These are phyloP conservation scores for Kryptopterus vitreolus DNA, from an alignment of 2,797 vertebrate genomes.

Conservation along the genomic window DNA sequence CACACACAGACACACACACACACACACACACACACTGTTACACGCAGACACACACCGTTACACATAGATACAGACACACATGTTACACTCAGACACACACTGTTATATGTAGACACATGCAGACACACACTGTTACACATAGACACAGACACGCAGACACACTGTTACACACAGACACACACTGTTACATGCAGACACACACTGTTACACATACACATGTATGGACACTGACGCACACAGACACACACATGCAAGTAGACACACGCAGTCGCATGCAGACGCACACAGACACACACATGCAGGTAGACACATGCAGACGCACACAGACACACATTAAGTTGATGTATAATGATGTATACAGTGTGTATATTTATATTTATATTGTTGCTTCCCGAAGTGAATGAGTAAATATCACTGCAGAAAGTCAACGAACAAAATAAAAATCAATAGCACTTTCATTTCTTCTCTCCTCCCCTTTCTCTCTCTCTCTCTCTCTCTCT, in stretches of 20 bases:
- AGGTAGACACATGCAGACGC: background rate
- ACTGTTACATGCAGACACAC: conserved; percentile 3
- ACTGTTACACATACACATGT: background rate
- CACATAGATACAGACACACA: too few species aligned
- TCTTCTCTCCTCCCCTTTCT: conserved; percentile 37
- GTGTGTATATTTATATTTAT: background rate
- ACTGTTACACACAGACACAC: background rate
- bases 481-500: conserved; percentile 37
- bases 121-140: background rate
- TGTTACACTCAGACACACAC: background rate
- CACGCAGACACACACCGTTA: background rate
- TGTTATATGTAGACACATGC: conserved; percentile 5
- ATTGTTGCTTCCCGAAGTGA: conserved; percentile 19
- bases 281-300: background rate
- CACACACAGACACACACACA: too few species aligned
- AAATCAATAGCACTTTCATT: conserved; percentile 59
- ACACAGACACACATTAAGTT: conserved; percentile 5
- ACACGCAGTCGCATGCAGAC: background rate
- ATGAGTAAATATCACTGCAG: conserved; percentile 51
- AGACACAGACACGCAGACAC: background rate
- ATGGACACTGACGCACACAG: background rate
- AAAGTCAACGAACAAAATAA: conserved; percentile 54
- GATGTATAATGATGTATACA: background rate
- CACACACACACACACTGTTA: background rate
- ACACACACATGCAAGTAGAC: conserved; percentile 16